Base-by-base conservation (phyloP, 2,888 invertebrate genomes). In the Drosophila colorata region DNA sequence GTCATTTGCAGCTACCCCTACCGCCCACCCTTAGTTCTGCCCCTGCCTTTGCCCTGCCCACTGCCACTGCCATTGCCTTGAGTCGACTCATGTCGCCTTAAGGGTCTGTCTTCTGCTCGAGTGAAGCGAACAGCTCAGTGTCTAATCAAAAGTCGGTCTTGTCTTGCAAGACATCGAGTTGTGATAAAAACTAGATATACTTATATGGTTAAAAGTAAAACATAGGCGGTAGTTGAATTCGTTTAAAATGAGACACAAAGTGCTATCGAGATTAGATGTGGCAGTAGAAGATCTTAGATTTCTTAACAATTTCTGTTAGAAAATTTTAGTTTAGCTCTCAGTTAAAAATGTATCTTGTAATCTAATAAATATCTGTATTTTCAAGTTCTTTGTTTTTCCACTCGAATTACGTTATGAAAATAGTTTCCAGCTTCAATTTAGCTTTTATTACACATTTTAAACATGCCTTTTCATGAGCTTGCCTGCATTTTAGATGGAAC, bases 31-130 rank as follows among this genome's bases (percentile, higher is more conserved):
- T 13, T 28, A 25, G 8, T 23, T 11, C 5, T 49, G 37, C 16
- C 25, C n/a, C 11, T 47, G 37, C 13, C 18, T 37, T 25, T n/a
- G n/a, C n/a, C n/a, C n/a, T n/a, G n/a, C n/a, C n/a, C n/a, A n/a
- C n/a, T n/a, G n/a, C n/a, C n/a, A n/a, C n/a, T n/a, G n/a, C n/a
- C n/a, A n/a, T n/a, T 25, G 25, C 14, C 35, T 23, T 49, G 28
- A 41, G 58, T 31, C 46, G 56, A 55, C 64, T 73, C 43, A 64
- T 72, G 78, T 53, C 59, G 78, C 66, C 53, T 72, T 72, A 65
- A 66, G 59, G 52, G 40, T 28, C 58, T 64, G 40, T 28, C 58
- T 64, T 64, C 77, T 52, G 64, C 43, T 49, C 41, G 14, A 52
- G 51, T 70, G 20, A 59, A 40, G 40, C 35, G n/a, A 31, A 9